Base-by-base conservation (phyloP, 1,140 invertebrate species). In the Drosophila persimilis region DNA sequence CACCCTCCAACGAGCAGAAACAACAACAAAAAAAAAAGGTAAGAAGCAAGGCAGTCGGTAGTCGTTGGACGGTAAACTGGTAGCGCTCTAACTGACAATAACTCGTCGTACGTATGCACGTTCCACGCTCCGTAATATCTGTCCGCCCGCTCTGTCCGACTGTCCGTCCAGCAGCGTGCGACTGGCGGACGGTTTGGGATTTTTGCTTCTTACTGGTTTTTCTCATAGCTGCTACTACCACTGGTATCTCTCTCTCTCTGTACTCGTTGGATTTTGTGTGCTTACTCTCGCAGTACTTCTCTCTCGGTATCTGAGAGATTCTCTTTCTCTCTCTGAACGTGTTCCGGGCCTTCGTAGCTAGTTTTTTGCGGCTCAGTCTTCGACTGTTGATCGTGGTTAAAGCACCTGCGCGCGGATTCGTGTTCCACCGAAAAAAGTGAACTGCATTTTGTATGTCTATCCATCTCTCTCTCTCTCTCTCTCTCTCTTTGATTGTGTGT, bases 61-160 rank as follows among this genome's bases (percentile, higher is more conserved):
- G 60, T 74, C 64, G 86, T 81, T 66, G 86, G 83, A 64, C 80
- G 80, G 83, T 88, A 88, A 88, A 88, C 83, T 89, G 83, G 83
- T 88, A 88, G 83, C 83, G 85, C 83, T 88, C 83, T 88, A 88
- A 88, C 83, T 88, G 83, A 88, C 83, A 88, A 88, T 88, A 88
- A 88, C 83, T 88, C 83, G 83, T 86, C 83, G 77, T 88, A 76
- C 75, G 79, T 65, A 83, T 78, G 75, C 71, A 83, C 80, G 80
- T 84, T 85, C 72, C 72, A 83, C 79, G 80, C 86, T 88, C 75
- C 72, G 80, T 65, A 50, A 63, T 41, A 29, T 70, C 74, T 57
- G 61, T 73, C 57, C 57, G 24, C n/a, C 53, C 45, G 73, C 63
- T 78, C 83, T 53, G 81, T 74, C 83, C 46, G 48, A 22, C 61